A percentile compares a stretch with the other conserved stretches of the same genome.
phyloP scores from a whole-genome alignment of 2,888 invertebrate species.

The Ormyrus thymus region DNA sequence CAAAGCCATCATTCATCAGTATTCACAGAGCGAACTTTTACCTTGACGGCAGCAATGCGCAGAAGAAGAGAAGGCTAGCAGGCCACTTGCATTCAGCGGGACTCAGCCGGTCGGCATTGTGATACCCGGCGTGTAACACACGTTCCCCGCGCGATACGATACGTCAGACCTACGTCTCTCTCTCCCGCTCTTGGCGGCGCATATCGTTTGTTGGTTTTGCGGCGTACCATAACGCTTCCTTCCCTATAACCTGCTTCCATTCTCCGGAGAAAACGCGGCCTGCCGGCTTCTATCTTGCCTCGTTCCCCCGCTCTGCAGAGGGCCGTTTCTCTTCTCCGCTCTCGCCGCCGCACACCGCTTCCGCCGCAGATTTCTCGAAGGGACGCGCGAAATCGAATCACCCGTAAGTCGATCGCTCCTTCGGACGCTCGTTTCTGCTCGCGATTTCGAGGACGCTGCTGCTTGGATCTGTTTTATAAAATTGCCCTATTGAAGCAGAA shows the following conservation, averaged over 20 bases:
- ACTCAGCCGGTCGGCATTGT: conserved; percentile 9
- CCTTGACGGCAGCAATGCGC: no score
- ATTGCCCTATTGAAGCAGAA: no score
- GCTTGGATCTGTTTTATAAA: no score
- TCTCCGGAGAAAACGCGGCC: conserved; percentile 60
- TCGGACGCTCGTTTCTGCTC: no score
- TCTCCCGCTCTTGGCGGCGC: conserved; percentile 29
- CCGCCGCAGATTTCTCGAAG: no score
- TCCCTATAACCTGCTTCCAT: conserved; percentile 62
- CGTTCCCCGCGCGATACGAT: conserved; percentile 48
- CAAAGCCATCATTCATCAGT: no score
- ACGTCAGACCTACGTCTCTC: conserved; percentile 51
- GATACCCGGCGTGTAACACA: conserved; percentile 6
- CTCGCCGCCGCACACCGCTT: no score
- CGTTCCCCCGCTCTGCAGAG: not conserved
- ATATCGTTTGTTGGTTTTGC: conserved; percentile 72
- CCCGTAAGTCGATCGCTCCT: no score
- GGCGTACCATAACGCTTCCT: conserved; percentile 69
- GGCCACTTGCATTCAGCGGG: conserved; percentile 18
- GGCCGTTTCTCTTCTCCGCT: no score
- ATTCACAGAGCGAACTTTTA: no score
- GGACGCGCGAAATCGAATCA: no score
- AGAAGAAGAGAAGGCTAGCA: not conserved
- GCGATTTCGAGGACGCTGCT: no score
- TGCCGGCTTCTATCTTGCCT: conserved; percentile 25